These are phyloP conservation scores for Salvelinus alpinus DNA, from an alignment of 2,113 vertebrate species.

Conservation along the genomic window DNA sequence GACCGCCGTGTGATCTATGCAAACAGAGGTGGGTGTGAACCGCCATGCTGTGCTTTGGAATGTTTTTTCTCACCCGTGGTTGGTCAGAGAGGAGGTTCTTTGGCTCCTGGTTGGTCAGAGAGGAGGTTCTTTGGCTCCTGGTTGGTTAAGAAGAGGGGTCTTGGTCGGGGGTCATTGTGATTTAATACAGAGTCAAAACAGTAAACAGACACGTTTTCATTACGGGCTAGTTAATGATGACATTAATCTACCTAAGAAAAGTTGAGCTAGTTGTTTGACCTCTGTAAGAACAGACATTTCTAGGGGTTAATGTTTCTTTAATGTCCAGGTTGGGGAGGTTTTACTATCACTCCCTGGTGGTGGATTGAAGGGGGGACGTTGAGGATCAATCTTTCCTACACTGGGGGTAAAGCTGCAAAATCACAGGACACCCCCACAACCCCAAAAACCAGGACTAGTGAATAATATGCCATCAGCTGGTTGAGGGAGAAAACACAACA, in stretches of 20 bases:
- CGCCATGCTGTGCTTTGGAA: constrained; percentile 50
- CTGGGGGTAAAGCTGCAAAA: constrained; percentile 30
- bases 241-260: constrained; percentile 55
- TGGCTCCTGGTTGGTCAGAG: constrained; percentile 4
- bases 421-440: constrained; percentile 21
- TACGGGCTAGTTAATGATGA: constrained; percentile 50
- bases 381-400: constrained; percentile 26
- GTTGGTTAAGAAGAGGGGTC: no score
- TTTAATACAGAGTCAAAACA: constrained; percentile 54
- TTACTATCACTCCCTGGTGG: constrained; percentile 46
- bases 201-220: constrained; percentile 33
- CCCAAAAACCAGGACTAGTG: constrained; percentile 33
- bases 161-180: constrained; percentile 35
- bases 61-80: constrained; percentile 10
- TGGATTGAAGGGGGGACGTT: constrained; percentile 1
- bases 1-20: constrained; percentile 38
- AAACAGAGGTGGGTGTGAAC: constrained; percentile 49
- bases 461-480: constrained; percentile 28
- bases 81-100: constrained; percentile 20
- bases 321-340: constrained; percentile 29
- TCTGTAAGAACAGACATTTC: constrained; percentile 51
- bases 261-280: constrained; percentile 38
- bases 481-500: constrained; percentile 19
- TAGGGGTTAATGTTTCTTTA: constrained; percentile 37
- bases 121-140: no score